These are phyloP conservation scores for Drosophila sechellia DNA, from an alignment of 1,140 invertebrate genomes.

Conservation along the genomic window DNA sequence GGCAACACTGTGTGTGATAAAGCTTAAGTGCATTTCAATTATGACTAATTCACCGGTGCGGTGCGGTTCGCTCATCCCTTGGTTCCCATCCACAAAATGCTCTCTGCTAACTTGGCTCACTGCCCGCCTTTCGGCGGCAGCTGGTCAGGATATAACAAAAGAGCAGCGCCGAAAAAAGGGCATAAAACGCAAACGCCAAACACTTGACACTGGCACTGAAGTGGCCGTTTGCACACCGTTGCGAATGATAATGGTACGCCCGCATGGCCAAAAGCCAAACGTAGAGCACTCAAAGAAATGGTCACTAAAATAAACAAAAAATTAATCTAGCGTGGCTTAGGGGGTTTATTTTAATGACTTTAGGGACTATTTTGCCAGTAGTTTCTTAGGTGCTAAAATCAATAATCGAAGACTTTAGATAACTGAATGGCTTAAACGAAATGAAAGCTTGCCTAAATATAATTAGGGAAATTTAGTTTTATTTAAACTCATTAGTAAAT, in stretches of 20 bases:
- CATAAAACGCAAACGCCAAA: conserved; percentile 67
- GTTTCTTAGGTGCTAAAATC: neutral
- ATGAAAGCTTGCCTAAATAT: too few species aligned
- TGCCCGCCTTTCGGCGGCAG: conserved; percentile 46
- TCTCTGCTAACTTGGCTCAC: conserved; percentile 40
- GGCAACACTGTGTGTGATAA: conserved; percentile 38
- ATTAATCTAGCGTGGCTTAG: neutral
- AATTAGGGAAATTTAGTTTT: too few species aligned
- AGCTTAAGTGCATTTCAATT: conserved; percentile 68
- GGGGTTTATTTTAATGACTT: neutral
- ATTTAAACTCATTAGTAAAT: too few species aligned
- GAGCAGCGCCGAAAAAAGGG: conserved; percentile 18
- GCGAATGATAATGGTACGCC: conserved; percentile 63
- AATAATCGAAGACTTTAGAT: too few species aligned
- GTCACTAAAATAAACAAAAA: neutral
- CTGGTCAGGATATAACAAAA: conserved; percentile 38
- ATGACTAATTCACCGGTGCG: conserved; percentile 68
- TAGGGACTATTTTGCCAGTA: too few species aligned
- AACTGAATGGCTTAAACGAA: neutral
- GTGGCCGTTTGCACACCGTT: conserved; percentile 75
- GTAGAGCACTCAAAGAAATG: conserved; percentile 3
- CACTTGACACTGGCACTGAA: conserved; percentile 72
- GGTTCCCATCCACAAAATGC: neutral
- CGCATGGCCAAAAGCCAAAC: conserved; percentile 62
- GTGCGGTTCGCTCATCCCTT: conserved; percentile 22